A percentile compares a stretch with the other conserved stretches of the same genome.
Conservation (phyloP, 1,140 invertebrate species). For the Agrypnia vestita region DNA sequence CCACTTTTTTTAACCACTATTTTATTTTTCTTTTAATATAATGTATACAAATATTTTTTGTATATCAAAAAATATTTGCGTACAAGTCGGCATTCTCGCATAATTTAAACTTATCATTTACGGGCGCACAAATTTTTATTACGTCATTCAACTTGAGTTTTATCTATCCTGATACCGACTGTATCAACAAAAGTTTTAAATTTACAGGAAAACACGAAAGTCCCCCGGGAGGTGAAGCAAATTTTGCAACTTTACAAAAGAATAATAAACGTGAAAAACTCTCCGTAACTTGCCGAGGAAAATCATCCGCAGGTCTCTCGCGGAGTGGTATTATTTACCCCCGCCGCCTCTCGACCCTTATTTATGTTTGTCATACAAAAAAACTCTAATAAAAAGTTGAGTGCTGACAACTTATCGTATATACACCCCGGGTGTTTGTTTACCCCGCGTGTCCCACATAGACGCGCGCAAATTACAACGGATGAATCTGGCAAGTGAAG, state of each 20-base stretch:
- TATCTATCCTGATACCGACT: conserved; percentile 1
- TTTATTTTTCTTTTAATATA: too few species aligned
- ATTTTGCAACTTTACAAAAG: conserved; percentile 43
- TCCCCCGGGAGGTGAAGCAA: conserved; percentile 32
- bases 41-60: too few species aligned
- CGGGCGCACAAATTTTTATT: not conserved
- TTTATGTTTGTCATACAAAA: conserved; percentile 59
- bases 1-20: too few species aligned
- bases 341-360: conserved; percentile 51
- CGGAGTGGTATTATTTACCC: conserved; percentile 42
- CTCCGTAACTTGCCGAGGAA: conserved; percentile 37
- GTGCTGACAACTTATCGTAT: conserved; percentile 59
- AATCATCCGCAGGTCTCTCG: conserved; percentile 36
- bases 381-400: conserved; percentile 58
- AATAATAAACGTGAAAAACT: conserved; percentile 40
- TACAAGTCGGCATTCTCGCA: too few species aligned
- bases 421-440: conserved; percentile 51
- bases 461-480: conserved; percentile 6
- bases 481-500: not conserved
- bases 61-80: too few species aligned
- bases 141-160: conserved; percentile 8
- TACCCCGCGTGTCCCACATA: conserved; percentile 30
- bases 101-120: too few species aligned
- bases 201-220: conserved; percentile 36
- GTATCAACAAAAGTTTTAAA: conserved; percentile 36